Base-by-base conservation (phyloP, 2,888 invertebrate genomes). In the Timandra comae region DNA sequence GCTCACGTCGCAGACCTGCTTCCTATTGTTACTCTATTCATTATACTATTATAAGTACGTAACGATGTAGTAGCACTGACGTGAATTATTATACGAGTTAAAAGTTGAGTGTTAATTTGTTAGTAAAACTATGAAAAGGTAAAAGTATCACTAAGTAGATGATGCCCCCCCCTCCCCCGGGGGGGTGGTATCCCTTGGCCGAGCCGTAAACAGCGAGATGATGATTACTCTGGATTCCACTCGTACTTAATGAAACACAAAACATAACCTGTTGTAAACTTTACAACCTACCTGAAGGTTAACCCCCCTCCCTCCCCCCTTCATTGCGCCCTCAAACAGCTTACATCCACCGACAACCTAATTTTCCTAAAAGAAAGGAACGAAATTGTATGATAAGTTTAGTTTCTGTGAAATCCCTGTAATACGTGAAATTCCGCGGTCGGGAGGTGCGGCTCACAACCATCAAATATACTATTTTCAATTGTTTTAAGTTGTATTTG, bases 201-300 rank as follows among this genome's bases (percentile, higher is more conserved):
- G 16, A 16, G 30, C 8, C 24, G 22, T 37, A 35, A 45, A 44
- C 35, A 38, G 28, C 11, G 30, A 10, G 35, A 36, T 30, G 35
- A 37, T 41, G 42, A 42, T 35, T 36, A 22, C 38, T 27, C 30
- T 22, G 29, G 38, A 40, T 36, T 30, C 37, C 41, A 27, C 21
- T 28, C 11, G 32, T 46, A n/a, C n/a, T n/a, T n/a, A 45, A 49
- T 51, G 44, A 49, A 41, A 36, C 31, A 32, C 12, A 20, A 49
- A 41, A 36, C 31, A 32, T 12, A 20, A 21, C 27, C 28, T 31
- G 35, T 32, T 42, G 33, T 48, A 42, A 38, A 47, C 40, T 53
- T 56, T 45, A 57, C 44, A 41, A 28, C 38, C 43, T 46, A 41
- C 45, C 38, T 41, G 49, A 23, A 30, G 35, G 37, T 33, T 29